A percentile compares a stretch with the other conserved stretches of the same genome.
phyloP scores from a whole-genome alignment of 2,888 invertebrate genomes.

The Melinopterus prodromus region DNA sequence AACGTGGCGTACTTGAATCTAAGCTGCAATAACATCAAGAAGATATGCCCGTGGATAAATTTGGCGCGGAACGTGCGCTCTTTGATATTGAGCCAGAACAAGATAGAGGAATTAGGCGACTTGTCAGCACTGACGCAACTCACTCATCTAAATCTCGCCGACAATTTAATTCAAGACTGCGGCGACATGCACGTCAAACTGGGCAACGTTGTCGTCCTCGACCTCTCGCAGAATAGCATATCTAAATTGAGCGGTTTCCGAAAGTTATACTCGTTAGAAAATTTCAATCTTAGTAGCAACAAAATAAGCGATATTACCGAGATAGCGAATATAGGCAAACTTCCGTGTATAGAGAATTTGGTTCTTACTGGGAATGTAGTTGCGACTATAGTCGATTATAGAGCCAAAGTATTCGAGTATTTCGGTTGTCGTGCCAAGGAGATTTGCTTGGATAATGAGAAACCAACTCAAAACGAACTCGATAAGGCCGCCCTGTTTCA shows the following conservation, averaged over 20 bases:
- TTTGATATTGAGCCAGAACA: slow-evolving; percentile 81
- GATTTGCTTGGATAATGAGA: slow-evolving; percentile 88
- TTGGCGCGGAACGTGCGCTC: slow-evolving; percentile 76
- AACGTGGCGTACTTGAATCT: slow-evolving; percentile 77
- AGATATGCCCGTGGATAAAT: slow-evolving; percentile 83
- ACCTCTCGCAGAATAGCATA: slow-evolving; percentile 86
- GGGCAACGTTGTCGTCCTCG: slow-evolving; percentile 87
- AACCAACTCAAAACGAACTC: slow-evolving; percentile 85
- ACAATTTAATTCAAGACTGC: slow-evolving; percentile 78
- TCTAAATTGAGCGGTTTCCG: slow-evolving; percentile 75
- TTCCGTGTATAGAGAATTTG: slow-evolving; percentile 90
- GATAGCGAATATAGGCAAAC: slow-evolving; percentile 77
- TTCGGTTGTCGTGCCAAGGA: slow-evolving; percentile 86
- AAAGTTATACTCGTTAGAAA: slow-evolving; percentile 86
- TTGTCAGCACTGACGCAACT: slow-evolving; percentile 82
- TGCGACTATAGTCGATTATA: slow-evolving; percentile 85
- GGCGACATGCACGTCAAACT: slow-evolving; percentile 84
- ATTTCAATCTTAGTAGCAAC: slow-evolving; percentile 88
- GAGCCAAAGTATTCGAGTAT: slow-evolving; percentile 87
- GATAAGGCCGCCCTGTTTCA: slow-evolving; percentile 92
- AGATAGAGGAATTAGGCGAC: slow-evolving; percentile 76
- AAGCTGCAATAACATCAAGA: slow-evolving; percentile 78
- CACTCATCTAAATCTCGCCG: slow-evolving; percentile 78
- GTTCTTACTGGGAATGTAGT: slow-evolving; percentile 90
- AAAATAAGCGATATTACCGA: slow-evolving; percentile 81